Base-by-base conservation (phyloP, 2,113 vertebrate species). In the Aldabrachelys gigantea region DNA sequence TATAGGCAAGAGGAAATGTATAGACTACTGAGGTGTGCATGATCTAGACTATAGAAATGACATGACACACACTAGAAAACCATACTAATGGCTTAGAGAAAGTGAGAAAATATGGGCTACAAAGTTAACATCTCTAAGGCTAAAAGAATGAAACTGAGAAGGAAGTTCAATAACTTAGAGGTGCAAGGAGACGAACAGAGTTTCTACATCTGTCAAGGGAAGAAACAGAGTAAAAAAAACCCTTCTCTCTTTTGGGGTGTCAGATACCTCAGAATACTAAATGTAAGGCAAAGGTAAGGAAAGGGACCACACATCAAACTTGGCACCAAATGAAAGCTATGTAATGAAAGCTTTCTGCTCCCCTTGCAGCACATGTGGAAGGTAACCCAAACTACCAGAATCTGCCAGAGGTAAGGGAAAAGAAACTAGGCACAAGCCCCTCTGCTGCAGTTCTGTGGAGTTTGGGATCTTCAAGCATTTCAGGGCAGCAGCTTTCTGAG, bases 21-120 rank as follows among this genome's bases (percentile, higher is more conserved):
- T 22, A 41, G 59, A 1, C 0, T 62, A 24, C 44, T 7, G 1
- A 59, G 65, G 27, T 3, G 75, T 0, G 2, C 92, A 79, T 35
- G 85, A 53, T 5, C 29, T n/a, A 75, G 83, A 29, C 25, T 65
- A 80, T 50, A 6, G 10, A 41, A 8, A 75, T 41, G 21, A 75
- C 8, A 21, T 38, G n/a, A 75, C 69, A 75, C 91, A 13, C 11
- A 82, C 22, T 44, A 29, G 41, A 59, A 52, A 53, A 75, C 38
- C 41, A 52, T 31, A 52, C 83, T 0, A 0, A 12, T 41, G 87
- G 50, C 3, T 81, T 31, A 31, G 29, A 44, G 35, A 96, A 92
- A 87, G 85, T 54, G 9, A 41, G n/a, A 75, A 75, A 75, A n/a
- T 41, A 72, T 0, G 0, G 0, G 12, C 10, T 78, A 50, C 4